Base-by-base conservation (phyloP, 2,113 vertebrate genomes). In the Ploceus nigricollis region DNA sequence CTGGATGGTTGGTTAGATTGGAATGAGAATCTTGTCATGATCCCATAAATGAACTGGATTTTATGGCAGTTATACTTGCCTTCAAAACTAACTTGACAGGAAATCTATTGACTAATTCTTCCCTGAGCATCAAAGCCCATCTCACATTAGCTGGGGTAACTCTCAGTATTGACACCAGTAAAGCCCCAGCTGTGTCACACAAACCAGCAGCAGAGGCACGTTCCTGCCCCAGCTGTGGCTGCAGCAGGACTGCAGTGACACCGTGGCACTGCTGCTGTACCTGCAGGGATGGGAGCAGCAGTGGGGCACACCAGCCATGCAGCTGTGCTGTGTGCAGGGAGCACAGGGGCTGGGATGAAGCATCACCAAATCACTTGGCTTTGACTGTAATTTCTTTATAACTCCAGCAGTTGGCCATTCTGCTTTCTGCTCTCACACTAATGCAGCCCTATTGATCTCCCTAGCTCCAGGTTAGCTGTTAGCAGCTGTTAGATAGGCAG, bases 1-100 rank as follows among this genome's bases (percentile, higher is more conserved):
- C 27, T 96, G 93, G 69, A 91, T 4, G 72, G 28, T 65, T 96
- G 96, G 80, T 90, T 95, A 86, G 60, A 78, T 24, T 57, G 82
- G 48, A 83, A 93, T 89, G 85, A 88, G 81, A 91, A 80, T 89
- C 87, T 88, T 72, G 40, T 82, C 56, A 70, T 28, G 47, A 83
- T 93, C 61, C 72, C 54, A 54, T 85, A 94, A 94, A 94, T 84
- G 78, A 85, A 37, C 54, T 84, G 51, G n/a, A 64, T 91, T 95
- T 97, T 91, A 58, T 87, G 63, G 61, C 83, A 94, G 40, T 73
- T 88, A n/a, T 48, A 50, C 60, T 88, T 84, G 54, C n/a, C 68
- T 76, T 92, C 72, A 80, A 44, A 89, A 72, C 79, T 65, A 84
- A 71, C 68, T 48, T 91, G 84, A 79, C 65, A 81, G 75, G 82